phyloP scores from a whole-genome alignment of 1,140 invertebrate species.

The Centruroides vittatus region DNA sequence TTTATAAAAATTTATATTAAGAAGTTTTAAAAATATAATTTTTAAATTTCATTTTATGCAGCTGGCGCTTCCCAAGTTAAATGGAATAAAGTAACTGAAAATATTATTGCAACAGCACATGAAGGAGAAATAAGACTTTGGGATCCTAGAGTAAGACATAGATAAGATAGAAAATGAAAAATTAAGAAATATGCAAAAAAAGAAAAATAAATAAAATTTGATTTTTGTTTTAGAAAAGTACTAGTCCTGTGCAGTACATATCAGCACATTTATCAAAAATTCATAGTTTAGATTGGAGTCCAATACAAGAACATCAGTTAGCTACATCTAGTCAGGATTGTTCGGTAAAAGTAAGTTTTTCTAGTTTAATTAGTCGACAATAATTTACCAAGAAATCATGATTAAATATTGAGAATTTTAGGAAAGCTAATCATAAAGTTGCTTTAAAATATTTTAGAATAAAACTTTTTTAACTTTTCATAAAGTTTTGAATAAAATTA shows the following conservation, averaged over 20 bases:
- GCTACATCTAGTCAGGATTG: conserved; percentile 90
- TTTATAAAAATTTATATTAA: too few species aligned
- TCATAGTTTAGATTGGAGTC: conserved; percentile 87
- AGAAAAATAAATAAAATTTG: not conserved
- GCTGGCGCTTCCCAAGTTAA: conserved; percentile 85
- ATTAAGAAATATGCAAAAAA: not conserved
- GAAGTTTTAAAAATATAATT: too few species aligned
- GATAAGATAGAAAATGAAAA: not conserved
- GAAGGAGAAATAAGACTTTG: conserved; percentile 90
- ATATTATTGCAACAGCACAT: conserved; percentile 81
- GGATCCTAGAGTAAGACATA: conserved; percentile 54
- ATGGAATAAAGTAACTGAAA: conserved; percentile 71
- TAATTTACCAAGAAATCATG: too few species aligned
- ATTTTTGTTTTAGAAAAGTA: conserved; percentile 43
- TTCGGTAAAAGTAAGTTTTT: conserved; percentile 51
- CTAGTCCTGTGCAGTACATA: conserved; percentile 76
- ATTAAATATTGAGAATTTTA: too few species aligned
- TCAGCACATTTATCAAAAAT: conserved; percentile 85
- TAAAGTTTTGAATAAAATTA: too few species aligned
- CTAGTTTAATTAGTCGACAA: too few species aligned
- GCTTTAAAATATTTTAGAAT: too few species aligned
- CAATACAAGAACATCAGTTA: conserved; percentile 63
- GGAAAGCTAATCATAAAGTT: too few species aligned
- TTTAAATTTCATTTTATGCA: conserved; percentile 23
- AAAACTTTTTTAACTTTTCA: too few species aligned